Evolutionary conservation across 1,140 invertebrate genomes (phyloP).

Genomic region (Sitophilus oryzae): DNA sequence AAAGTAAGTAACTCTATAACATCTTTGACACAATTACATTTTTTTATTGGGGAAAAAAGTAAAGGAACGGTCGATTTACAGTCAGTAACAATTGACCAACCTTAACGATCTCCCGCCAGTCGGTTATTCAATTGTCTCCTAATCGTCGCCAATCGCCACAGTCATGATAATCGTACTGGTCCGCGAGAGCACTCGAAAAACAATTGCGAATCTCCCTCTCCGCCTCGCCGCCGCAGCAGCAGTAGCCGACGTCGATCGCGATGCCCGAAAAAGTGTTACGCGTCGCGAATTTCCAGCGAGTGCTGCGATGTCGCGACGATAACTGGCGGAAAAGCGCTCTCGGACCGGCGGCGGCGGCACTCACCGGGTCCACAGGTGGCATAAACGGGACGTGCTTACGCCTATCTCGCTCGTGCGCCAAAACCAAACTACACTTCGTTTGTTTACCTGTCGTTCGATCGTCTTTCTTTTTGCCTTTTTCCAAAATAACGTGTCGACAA

Average conservation of each 20-base stretch:
- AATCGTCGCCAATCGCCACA: slow-evolving; percentile 12
- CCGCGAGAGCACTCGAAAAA: not conserved
- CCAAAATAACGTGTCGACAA: too few species aligned
- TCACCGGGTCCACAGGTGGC: slow-evolving; percentile 17
- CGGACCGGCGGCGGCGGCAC: slow-evolving; percentile 9
- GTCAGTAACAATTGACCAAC: slow-evolving; percentile 1
- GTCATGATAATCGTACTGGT: not conserved
- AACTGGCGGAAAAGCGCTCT: slow-evolving; percentile 15
- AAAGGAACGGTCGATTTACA: too few species aligned
- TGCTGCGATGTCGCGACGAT: slow-evolving; percentile 19
- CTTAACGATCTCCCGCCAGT: slow-evolving; percentile 2
- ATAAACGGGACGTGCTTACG: slow-evolving; percentile 1
- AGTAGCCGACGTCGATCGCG: slow-evolving; percentile 14
- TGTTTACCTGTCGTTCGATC: not conserved
- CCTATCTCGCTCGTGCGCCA: slow-evolving; percentile 9
- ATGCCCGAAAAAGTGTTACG: slow-evolving; percentile 1
- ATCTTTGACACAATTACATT: too few species aligned
- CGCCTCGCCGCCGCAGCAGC: slow-evolving; percentile 17
- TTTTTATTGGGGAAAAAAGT: too few species aligned
- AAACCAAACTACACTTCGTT: not conserved
- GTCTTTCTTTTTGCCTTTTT: not conserved
- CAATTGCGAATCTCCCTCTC: too few species aligned
- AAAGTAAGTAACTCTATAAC: too few species aligned
- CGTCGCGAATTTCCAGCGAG: slow-evolving; percentile 7
- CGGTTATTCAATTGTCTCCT: slow-evolving; percentile 5